Base-by-base conservation (phyloP, 92 coral and sea anemone species). In the Paragorgia papillata region DNA sequence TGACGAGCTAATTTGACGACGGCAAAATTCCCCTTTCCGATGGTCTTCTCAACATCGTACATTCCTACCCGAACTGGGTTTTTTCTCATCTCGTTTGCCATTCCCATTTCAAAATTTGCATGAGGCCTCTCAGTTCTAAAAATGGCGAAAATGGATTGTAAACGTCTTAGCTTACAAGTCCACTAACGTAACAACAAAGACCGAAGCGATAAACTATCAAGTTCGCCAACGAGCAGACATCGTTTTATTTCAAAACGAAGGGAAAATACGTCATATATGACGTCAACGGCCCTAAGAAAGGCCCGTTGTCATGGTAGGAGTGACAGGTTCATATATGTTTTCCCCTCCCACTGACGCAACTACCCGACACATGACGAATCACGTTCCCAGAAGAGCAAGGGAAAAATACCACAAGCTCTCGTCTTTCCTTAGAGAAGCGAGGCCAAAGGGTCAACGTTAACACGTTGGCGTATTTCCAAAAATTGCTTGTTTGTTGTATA, bases 21-120 rank as follows among this genome's bases (percentile, higher is more conserved):
- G 2, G 99, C 97, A 85, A 95, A 95, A 80, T 95, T 95, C 32
- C 99, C 99, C 90, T 91, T 95, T 49, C 99, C 99, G 22, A 95
- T 87, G 13, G 99, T 95, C 84, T 91, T 95, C 85, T 95, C 99
- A 48, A 95, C 90, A 82, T 95, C 96, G 82, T 95, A 95, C 68
- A 95, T 91, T 41, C 99, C 99, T 24, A 95, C 99, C 79, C 89
- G 87, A 27, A 95, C 87, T 32, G 99, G 85, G 75, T 87, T 86
- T 79, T 88, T 89, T 33, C 85, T 82, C 48, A 91, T 84, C 55
- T 95, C 97, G 73, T 76, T 92, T 80, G 97, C 97, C 99, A 95
- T 95, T 61, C 92, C 96, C 86, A 89, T 87, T 67, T 90, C 86
- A 80, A 89, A 87, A 80, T 73, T 81, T 85, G 79, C 73, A 71